Evolutionary conservation across 1,140 invertebrate genomes (phyloP).

Genomic region (Antheraea pernyi): DNA sequence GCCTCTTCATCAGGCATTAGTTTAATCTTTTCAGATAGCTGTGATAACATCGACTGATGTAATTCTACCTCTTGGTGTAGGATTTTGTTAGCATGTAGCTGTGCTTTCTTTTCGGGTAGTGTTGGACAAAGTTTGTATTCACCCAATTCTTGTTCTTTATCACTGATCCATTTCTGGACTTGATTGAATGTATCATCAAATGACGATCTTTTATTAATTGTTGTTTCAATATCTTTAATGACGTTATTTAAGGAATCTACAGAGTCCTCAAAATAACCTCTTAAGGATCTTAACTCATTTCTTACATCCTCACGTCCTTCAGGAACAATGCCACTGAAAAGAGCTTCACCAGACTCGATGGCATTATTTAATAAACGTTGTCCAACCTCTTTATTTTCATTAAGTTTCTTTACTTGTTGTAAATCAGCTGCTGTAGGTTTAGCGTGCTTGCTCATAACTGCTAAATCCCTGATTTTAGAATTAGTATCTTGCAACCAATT

Average conservation of each 20-base stretch:
- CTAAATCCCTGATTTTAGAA: conserved; percentile 84
- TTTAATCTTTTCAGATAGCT: conserved; percentile 87
- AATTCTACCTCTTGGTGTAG: conserved; percentile 90
- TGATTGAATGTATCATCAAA: conserved; percentile 94
- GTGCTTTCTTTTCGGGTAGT: conserved; percentile 91
- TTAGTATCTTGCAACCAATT: conserved; percentile 90
- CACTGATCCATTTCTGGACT: conserved; percentile 89
- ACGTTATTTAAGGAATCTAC: conserved; percentile 91
- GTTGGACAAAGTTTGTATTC: conserved; percentile 86
- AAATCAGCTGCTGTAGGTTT: conserved; percentile 86
- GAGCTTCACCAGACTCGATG: conserved; percentile 90
- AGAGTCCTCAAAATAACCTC: conserved; percentile 91
- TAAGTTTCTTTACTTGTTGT: conserved; percentile 86
- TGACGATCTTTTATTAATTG: conserved; percentile 92
- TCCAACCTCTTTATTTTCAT: conserved; percentile 88
- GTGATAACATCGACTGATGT: conserved; percentile 88
- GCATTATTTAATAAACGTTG: conserved; percentile 88
- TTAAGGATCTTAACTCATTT: conserved; percentile 88
- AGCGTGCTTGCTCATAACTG: conserved; percentile 82
- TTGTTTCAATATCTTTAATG: conserved; percentile 91
- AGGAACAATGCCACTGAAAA: conserved; percentile 92
- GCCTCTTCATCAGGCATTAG: conserved; percentile 88
- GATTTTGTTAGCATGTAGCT: conserved; percentile 87
- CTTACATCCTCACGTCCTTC: conserved; percentile 92
- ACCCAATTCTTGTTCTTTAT: conserved; percentile 85